Evolutionary conservation across 2,113 vertebrate species (phyloP).

Genomic region (Ophthalmolycus amberensis): DNA sequence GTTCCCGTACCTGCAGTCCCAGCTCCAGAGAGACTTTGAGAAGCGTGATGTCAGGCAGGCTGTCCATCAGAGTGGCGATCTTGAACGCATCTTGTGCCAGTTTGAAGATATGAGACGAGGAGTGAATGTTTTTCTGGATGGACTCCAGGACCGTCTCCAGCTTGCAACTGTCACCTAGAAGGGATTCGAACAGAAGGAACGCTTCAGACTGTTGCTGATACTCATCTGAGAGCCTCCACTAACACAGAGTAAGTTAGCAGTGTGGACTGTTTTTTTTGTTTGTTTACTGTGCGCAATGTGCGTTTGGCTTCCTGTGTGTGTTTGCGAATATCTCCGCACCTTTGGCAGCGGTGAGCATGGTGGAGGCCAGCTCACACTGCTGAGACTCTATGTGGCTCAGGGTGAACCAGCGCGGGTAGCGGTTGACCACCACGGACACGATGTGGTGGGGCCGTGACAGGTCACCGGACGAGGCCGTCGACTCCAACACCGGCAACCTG

Average conservation of each 20-base stretch:
- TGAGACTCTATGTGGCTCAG: constrained; percentile 96
- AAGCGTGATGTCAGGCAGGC: constrained; percentile 93
- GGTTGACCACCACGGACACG: constrained; percentile 97
- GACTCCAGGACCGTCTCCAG: constrained; percentile 97
- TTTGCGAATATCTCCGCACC: constrained; percentile 75
- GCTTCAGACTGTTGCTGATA: not conserved
- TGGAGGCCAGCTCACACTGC: constrained; percentile 95
- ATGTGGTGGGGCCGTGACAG: constrained; percentile 96
- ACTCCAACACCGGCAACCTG: constrained; percentile 98
- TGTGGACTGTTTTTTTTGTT: not conserved
- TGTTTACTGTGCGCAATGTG: not conserved
- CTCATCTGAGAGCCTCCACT: not conserved
- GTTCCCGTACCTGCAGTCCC: constrained; percentile 92
- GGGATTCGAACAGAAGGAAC: constrained; percentile 24
- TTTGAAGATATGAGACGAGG: constrained; percentile 96
- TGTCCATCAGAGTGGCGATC: constrained; percentile 96
- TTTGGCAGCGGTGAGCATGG: constrained; percentile 97
- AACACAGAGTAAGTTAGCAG: not conserved
- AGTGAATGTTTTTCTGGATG: constrained; percentile 99
- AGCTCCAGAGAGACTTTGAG: constrained; percentile 97
- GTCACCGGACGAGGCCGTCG: constrained; percentile 91
- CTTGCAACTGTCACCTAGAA: constrained; percentile 92
- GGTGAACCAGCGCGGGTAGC: constrained; percentile 97
- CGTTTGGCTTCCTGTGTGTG: not conserved
- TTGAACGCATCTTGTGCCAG: constrained; percentile 99